These are phyloP conservation scores for Zoroaster sp. DNA, from an alignment of 53 echinoderm and acorn worm genomes.

Conservation along the genomic window DNA sequence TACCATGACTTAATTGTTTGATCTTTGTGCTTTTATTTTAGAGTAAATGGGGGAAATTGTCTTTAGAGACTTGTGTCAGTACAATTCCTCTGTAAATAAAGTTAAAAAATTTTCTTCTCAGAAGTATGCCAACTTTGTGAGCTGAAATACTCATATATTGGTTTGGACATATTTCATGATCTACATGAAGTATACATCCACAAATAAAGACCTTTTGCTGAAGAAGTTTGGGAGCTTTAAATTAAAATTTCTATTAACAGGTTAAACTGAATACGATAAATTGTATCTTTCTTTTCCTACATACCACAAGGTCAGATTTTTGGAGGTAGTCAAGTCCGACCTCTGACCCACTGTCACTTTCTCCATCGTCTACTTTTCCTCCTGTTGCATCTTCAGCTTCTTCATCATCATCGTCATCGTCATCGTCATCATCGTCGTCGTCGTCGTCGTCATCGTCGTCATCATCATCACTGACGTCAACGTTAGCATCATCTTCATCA, in stretches of 20 bases:
- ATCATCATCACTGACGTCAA: conserved; percentile 64
- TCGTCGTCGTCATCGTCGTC: conserved; percentile 87
- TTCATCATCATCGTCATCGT: conserved; percentile 80
- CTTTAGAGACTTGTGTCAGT: no score
- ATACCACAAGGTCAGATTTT: conserved; percentile 84
- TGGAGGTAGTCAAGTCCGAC: conserved; percentile 88
- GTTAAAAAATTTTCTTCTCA: no score
- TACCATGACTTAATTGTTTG: no score
- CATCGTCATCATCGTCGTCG: conserved; percentile 78
- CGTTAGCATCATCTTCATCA: conserved; percentile 70
- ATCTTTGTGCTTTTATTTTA: no score
- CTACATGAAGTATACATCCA: no score
- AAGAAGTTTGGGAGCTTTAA: no score
- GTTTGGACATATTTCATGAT: no score
- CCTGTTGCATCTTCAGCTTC: conserved; percentile 14
- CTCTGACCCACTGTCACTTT: conserved; percentile 47
- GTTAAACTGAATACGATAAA: conserved; percentile 13
- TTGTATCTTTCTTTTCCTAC: not conserved
- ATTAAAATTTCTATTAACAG: not conserved
- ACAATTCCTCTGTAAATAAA: no score
- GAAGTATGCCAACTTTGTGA: no score
- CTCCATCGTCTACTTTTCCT: conserved; percentile 50
- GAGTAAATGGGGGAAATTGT: no score
- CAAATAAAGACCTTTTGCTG: no score
- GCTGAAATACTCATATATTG: no score